These are phyloP conservation scores for Dynastes maya DNA, from an alignment of 2,888 invertebrate species.

Conservation along the genomic window DNA sequence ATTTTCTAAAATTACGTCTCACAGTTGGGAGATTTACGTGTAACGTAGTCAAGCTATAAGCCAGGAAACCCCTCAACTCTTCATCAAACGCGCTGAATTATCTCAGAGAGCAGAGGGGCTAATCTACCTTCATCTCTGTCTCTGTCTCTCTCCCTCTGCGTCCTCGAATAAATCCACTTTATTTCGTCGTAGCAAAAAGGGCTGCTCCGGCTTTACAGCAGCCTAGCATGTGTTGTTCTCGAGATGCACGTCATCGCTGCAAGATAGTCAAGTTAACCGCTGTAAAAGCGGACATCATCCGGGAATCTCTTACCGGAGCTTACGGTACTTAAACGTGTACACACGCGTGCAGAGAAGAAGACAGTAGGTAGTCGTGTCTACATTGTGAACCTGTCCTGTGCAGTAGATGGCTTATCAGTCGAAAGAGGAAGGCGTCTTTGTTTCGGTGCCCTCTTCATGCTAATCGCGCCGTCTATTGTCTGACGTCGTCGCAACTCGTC, in stretches of 20 bases:
- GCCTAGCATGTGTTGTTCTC: slow-evolving; percentile 9
- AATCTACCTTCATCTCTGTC: slow-evolving; percentile 55
- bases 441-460: slow-evolving; percentile 67
- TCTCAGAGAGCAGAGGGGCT: slow-evolving; percentile 50
- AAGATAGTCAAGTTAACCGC: slow-evolving; percentile 25
- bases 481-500: slow-evolving; percentile 36
- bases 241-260: too few relatives aligned
- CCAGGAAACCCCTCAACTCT: not conserved
- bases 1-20: too few relatives aligned
- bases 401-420: slow-evolving; percentile 65
- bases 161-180: slow-evolving; percentile 61
- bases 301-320: slow-evolving; percentile 52
- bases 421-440: slow-evolving; percentile 62
- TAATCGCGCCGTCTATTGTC: slow-evolving; percentile 68
- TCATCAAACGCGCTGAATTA: not conserved
- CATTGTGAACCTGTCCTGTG: slow-evolving; percentile 68
- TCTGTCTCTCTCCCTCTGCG: slow-evolving; percentile 47
- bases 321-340: slow-evolving; percentile 61
- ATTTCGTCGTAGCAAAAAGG: slow-evolving; percentile 53
- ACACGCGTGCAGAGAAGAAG: too few relatives aligned
- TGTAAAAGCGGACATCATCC: slow-evolving; percentile 1
- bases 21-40: too few relatives aligned
- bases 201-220: slow-evolving; percentile 41
- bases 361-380: slow-evolving; percentile 57
- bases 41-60: too few relatives aligned